These are phyloP conservation scores for Drosophila bocki DNA, from an alignment of 1,140 invertebrate genomes.

Conservation along the genomic window DNA sequence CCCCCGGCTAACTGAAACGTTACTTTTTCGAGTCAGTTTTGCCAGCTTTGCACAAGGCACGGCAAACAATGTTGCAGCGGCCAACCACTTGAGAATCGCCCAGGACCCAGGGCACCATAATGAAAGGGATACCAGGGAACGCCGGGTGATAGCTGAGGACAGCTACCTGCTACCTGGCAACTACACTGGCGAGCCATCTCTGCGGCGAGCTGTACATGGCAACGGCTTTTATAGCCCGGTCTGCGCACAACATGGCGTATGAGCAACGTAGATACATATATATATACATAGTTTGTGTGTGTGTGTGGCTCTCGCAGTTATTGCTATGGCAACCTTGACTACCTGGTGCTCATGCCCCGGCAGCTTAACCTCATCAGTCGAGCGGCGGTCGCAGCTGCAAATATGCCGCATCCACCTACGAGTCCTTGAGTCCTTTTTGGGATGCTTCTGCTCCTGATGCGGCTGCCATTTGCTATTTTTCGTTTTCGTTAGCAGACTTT, in stretches of 20 bases:
- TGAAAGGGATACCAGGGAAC: neutral
- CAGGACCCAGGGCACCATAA: conserved; percentile 26
- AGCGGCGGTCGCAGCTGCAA: conserved; percentile 58
- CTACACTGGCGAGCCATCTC: conserved; percentile 48
- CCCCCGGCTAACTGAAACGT: conserved; percentile 34
- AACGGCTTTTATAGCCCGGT: conserved; percentile 75
- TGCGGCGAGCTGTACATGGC: conserved; percentile 66
- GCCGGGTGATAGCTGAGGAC: neutral
- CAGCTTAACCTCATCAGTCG: conserved; percentile 63
- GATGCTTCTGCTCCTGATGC: conserved; percentile 32
- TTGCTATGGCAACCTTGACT: conserved; percentile 81
- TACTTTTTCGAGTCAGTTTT: conserved; percentile 35
- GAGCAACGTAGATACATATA: conserved; percentile 41
- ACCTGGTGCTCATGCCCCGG: conserved; percentile 72
- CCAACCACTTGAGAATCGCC: conserved; percentile 36
- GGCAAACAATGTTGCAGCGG: conserved; percentile 42
- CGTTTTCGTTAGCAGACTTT: conserved; percentile 74
- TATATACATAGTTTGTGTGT: neutral
- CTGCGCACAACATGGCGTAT: conserved; percentile 81
- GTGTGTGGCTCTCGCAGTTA: conserved; percentile 55
- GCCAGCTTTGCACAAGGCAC: conserved; percentile 31
- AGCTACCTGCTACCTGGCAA: conserved; percentile 58
- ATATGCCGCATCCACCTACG: conserved; percentile 55
- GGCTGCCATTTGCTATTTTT: conserved; percentile 52
- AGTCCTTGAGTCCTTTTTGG: conserved; percentile 63